A percentile compares a stretch with the other conserved stretches of the same genome.
phyloP scores from a whole-genome alignment of 2,113 vertebrate genomes.

The Ariopsis seemanni region DNA sequence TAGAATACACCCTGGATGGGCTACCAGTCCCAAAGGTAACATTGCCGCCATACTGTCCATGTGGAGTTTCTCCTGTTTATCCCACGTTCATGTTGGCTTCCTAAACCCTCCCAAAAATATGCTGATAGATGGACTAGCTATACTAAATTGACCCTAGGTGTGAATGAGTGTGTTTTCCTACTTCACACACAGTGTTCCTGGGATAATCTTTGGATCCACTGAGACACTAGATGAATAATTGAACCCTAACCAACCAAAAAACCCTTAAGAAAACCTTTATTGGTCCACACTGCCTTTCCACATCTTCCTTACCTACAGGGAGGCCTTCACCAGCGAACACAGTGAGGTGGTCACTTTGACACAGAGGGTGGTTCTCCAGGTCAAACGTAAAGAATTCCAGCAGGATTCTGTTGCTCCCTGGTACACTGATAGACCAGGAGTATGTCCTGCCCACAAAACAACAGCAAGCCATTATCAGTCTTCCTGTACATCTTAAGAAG shows the following conservation, averaged over 20 bases:
- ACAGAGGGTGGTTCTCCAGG: conserved; percentile 70
- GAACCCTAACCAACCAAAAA: background rate
- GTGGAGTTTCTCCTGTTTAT: background rate
- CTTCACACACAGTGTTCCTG: background rate
- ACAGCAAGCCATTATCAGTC: conserved; percentile 1
- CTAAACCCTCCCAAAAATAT: background rate
- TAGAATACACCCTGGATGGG: background rate
- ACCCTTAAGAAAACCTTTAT: background rate
- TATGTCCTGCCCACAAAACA: conserved; percentile 67
- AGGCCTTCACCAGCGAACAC: conserved; percentile 65
- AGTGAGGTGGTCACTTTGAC: conserved; percentile 73
- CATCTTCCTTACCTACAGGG: conserved; percentile 72
- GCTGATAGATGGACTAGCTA: background rate
- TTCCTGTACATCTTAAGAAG: background rate
- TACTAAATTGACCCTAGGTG: background rate
- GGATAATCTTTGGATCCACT: background rate
- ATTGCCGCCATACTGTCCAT: background rate
- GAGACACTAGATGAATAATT: background rate
- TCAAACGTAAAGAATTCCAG: conserved; percentile 75
- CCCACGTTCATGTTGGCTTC: background rate
- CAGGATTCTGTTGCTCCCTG: conserved; percentile 65
- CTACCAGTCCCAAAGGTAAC: background rate
- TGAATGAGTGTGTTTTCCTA: background rate
- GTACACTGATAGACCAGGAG: conserved; percentile 73
- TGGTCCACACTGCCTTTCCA: background rate